A percentile compares a stretch with the other conserved stretches of the same genome.
phyloP scores from a whole-genome alignment of 2,888 invertebrate genomes.

The Sturmia bella region DNA sequence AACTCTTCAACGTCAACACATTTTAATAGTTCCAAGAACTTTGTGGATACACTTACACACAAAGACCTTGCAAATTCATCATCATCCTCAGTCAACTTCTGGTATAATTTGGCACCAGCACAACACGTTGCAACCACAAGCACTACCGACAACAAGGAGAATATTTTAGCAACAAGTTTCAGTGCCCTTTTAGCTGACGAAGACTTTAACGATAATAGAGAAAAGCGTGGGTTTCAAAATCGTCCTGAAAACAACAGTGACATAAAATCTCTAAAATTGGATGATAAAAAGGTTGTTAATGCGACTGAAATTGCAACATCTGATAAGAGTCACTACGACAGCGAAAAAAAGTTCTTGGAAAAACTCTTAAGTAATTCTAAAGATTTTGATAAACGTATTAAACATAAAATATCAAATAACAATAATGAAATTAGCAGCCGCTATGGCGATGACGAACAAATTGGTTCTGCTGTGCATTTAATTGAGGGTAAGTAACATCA shows the following conservation, averaged over 20 bases:
- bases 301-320: neutral
- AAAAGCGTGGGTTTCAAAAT: neutral
- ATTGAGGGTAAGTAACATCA: too few species aligned
- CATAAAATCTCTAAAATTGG: neutral
- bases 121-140: neutral
- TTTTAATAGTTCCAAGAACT: neutral
- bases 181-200: slow-evolving; percentile 20
- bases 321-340: slow-evolving; percentile 50
- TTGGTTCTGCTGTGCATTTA: too few species aligned
- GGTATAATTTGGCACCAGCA: neutral
- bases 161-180: slow-evolving; percentile 1
- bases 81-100: neutral
- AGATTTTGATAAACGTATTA: too few species aligned
- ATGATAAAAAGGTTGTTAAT: neutral
- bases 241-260: neutral
- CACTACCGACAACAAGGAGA: neutral
- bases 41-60: neutral
- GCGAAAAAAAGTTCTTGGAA: slow-evolving; percentile 72
- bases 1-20: slow-evolving; percentile 1
- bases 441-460: too few species aligned
- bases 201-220: slow-evolving; percentile 21
- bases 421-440: too few species aligned
- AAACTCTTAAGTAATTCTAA: slow-evolving; percentile 72
- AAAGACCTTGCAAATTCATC: neutral
- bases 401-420: too few species aligned